These are phyloP conservation scores for Trachelus iudaicus DNA, from an alignment of 2,888 invertebrate species.

Conservation along the genomic window DNA sequence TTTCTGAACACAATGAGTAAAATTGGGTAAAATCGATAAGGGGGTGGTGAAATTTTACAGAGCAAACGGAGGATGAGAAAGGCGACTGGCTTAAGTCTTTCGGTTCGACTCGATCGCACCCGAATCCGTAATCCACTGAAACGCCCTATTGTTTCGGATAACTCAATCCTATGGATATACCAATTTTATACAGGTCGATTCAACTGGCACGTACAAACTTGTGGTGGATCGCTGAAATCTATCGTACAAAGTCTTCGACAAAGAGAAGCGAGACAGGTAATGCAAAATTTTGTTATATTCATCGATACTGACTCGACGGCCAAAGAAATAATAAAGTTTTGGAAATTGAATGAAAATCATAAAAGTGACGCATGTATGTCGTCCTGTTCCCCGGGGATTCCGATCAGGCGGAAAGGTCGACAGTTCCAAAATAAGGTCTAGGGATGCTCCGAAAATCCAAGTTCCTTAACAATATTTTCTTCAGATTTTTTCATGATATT, in stretches of 20 bases:
- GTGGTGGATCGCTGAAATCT: not conserved
- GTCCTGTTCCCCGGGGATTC: too few species aligned
- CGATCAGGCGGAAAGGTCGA: too few species aligned
- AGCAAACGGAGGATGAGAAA: not conserved
- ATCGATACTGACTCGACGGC: too few species aligned
- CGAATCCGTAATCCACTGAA: not conserved
- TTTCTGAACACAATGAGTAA: not conserved
- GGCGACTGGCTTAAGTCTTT: not conserved
- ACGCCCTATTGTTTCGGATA: not conserved
- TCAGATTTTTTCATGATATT: too few species aligned
- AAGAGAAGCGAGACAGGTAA: not conserved
- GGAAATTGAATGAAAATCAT: constrained; percentile 25
- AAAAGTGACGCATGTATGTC: constrained; percentile 22
- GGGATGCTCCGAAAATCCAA: too few species aligned
- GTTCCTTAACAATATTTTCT: too few species aligned
- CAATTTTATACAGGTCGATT: too few species aligned
- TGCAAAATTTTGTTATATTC: not conserved
- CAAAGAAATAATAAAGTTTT: not conserved
- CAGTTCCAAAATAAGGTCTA: too few species aligned
- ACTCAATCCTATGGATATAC: not conserved
- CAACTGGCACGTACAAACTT: not conserved
- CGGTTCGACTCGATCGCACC: not conserved
- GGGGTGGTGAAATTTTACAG: not conserved
- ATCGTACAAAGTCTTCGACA: not conserved
- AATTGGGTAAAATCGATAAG: not conserved